These are phyloP conservation scores for Peromyscus eremicus DNA, from an alignment of 2,797 vertebrate species.

Conservation along the genomic window DNA sequence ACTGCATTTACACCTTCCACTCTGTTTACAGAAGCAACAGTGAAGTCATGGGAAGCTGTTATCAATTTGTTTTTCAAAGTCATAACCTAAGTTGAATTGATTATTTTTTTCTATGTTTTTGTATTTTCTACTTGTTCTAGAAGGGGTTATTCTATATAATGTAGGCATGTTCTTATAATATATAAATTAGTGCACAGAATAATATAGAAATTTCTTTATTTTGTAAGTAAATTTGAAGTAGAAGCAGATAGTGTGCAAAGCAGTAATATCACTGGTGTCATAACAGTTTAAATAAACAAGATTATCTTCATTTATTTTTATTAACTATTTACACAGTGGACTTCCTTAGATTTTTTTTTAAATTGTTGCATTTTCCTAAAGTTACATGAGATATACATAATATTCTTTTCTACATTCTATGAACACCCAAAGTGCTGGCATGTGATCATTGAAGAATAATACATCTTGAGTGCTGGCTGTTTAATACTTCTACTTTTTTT, in stretches of 20 bases:
- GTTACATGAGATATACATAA: neutral
- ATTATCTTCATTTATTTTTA: neutral
- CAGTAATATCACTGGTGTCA: neutral
- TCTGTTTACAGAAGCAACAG: neutral
- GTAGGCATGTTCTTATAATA: neutral
- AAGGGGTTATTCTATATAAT: neutral
- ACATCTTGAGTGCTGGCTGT: neutral
- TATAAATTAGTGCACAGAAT: neutral
- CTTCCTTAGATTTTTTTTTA: neutral
- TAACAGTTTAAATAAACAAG: neutral
- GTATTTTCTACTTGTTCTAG: neutral
- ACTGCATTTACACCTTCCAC: neutral
- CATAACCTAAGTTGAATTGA: neutral
- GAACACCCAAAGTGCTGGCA: neutral
- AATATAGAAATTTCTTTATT: neutral
- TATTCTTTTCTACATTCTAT: neutral
- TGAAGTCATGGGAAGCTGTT: neutral
- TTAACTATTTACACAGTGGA: neutral
- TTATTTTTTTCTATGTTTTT: neutral
- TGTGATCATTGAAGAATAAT: neutral
- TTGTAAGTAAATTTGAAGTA: neutral
- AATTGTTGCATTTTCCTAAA: slow-evolving; percentile 4
- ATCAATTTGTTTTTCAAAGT: neutral
- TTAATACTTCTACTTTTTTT: neutral
- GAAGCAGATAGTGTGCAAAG: neutral